Evolutionary conservation across 2,888 invertebrate species (phyloP), one percentile per base, ranked within the genome.

Genomic region (Hypomecis punctinalis): DNA sequence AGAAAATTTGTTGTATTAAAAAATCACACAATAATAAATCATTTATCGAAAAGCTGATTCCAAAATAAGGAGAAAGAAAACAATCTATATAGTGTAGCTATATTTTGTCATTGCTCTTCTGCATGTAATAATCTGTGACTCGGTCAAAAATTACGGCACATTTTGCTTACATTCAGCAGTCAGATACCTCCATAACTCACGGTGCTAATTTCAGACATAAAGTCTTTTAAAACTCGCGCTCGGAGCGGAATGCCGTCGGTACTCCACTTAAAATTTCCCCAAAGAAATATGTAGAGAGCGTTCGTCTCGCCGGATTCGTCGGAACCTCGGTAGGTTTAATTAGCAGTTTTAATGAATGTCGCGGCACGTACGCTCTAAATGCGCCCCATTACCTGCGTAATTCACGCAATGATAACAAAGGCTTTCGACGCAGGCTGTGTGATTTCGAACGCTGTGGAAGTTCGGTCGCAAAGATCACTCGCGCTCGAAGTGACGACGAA

Each of bases 281-380:
- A 76, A 83, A 83, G 84, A 85, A 85, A 81, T 83, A 82, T 80
- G 84, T 81, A 81, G 79, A 76, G 78, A 78, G 75, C 74, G 68
- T 68, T 72, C 77, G 77, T 82, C 80, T 82, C 76, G 72, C 72
- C 77, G 81, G 76, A 85, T 85, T 82, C 84, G 82, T 82, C 74
- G 85, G 84, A 85, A 86, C 86, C 87, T 82, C 82, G 82, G 80
- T 80, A 78, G 84, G 86, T 90, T 88, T 90, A 91, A 91, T 91
- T 91, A 91, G 90, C 83, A 84, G 79, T 79, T 83, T 83, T 90
- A 91, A 91, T 91, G 86, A 91, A 91, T 91, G 89, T 90, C 84
- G 82, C 79, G 87, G 85, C 91, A 91, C 91, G 91, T 91, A 86
- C 90, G 85, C 82, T 83, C 83, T 87, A 84, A 90, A 89, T 83